phyloP scores from a whole-genome alignment of 2,797 vertebrate species.

The Gila robusta region DNA sequence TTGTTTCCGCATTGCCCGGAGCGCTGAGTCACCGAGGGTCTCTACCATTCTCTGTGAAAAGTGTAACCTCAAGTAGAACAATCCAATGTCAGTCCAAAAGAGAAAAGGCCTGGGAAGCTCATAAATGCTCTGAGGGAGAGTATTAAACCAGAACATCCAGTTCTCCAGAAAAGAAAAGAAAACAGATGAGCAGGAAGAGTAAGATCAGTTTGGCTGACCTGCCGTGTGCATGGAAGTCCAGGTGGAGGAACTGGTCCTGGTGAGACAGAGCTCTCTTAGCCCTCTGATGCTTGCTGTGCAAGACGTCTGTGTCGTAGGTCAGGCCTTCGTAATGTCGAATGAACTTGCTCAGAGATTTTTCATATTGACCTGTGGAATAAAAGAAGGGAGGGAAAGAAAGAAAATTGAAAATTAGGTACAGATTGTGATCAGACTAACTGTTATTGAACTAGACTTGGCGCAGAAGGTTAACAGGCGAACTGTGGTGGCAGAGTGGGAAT shows the following conservation, averaged over 20 bases:
- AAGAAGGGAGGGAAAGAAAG: neutral
- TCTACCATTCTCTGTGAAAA: neutral
- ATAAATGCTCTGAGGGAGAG: neutral
- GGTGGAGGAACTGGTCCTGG: constrained; percentile 86
- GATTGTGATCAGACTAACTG: neutral
- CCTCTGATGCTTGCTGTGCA: constrained; percentile 96
- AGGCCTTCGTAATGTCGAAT: constrained; percentile 96
- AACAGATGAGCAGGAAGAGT: neutral
- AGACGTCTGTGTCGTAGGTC: constrained; percentile 87
- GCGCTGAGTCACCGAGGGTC: neutral
- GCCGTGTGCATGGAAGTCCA: constrained; percentile 95
- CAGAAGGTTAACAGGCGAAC: constrained; percentile 11
- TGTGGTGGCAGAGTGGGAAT: neutral
- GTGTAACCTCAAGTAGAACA: neutral
- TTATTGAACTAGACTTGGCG: neutral
- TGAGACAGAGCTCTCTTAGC: constrained; percentile 91
- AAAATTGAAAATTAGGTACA: neutral
- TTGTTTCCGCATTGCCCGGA: neutral
- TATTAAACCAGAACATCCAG: neutral
- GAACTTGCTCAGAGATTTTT: constrained; percentile 89
- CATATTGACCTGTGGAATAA: constrained; percentile 84
- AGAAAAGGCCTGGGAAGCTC: neutral
- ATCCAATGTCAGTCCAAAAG: neutral
- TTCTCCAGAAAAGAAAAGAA: neutral
- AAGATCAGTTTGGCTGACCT: constrained; percentile 82